These are phyloP conservation scores for Sturnus vulgaris DNA, from an alignment of 2,113 vertebrate genomes.

Conservation along the genomic window DNA sequence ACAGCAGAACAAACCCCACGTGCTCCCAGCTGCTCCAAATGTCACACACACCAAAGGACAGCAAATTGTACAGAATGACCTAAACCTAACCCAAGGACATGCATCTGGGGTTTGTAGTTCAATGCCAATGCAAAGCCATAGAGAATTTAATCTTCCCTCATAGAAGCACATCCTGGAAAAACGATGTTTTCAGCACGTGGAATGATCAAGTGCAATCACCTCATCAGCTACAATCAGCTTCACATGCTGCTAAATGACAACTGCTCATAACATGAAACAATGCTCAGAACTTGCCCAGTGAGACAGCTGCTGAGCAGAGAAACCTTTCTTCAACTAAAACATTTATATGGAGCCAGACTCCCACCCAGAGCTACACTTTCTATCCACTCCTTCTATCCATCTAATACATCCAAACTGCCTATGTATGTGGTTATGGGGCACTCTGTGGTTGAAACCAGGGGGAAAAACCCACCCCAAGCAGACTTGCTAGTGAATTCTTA, in stretches of 20 bases:
- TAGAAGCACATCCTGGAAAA: neutral
- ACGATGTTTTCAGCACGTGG: neutral
- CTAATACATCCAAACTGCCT: neutral
- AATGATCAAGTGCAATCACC: neutral
- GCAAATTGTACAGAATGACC: neutral
- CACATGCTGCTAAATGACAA: neutral
- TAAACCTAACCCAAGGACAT: neutral
- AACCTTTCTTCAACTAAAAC: neutral
- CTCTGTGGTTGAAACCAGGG: neutral
- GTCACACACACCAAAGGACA: neutral
- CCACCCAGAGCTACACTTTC: neutral
- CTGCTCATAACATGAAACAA: neutral
- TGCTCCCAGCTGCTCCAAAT: neutral
- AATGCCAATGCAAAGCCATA: neutral
- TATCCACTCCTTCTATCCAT: neutral
- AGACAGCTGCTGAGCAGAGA: neutral
- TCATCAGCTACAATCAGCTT: neutral
- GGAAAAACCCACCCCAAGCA: neutral
- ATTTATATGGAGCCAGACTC: neutral
- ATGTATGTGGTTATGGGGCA: fast-evolving
- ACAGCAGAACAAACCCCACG: neutral
- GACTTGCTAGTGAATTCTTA: neutral
- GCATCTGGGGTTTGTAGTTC: neutral
- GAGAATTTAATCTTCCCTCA: neutral
- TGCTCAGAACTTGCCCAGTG: neutral